phyloP scores from a whole-genome alignment of 2,888 invertebrate genomes.

The Coelinius sp. region DNA sequence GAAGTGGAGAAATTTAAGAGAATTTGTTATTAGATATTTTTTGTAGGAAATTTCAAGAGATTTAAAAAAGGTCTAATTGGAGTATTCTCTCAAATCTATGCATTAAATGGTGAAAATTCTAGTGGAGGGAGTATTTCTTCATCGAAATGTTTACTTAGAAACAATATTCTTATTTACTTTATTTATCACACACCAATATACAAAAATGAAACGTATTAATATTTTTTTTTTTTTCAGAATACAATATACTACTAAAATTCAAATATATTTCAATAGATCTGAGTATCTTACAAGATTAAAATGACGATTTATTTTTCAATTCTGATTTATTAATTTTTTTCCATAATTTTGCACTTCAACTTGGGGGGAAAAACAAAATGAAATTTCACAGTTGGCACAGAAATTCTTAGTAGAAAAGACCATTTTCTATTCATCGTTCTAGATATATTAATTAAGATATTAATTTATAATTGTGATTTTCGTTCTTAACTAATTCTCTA shows the following conservation, averaged over 20 bases:
- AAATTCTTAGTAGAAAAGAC: slow-evolving; percentile 68
- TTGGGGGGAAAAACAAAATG: slow-evolving; percentile 37
- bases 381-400: slow-evolving; percentile 69
- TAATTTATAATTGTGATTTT: slow-evolving; percentile 40
- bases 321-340: slow-evolving; percentile 50
- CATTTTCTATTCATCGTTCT: slow-evolving; percentile 45
- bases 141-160: slow-evolving; percentile 62
- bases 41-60: no score
- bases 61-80: no score
- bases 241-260: slow-evolving; percentile 70
- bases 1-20: no score
- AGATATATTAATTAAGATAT: slow-evolving; percentile 49
- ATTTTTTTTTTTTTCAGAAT: slow-evolving; percentile 61
- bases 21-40: no score
- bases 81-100: no score
- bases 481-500: slow-evolving; percentile 67
- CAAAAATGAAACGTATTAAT: slow-evolving; percentile 71
- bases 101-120: neutral
- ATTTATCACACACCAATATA: slow-evolving; percentile 72
- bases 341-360: neutral
- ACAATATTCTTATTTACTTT: slow-evolving; percentile 71
- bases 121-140: neutral
- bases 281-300: slow-evolving; percentile 71
- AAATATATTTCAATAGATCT: slow-evolving; percentile 70
- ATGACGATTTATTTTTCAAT: slow-evolving; percentile 65